Conservation (phyloP, 1,140 invertebrate species). For the Drosophila lacertosa region DNA sequence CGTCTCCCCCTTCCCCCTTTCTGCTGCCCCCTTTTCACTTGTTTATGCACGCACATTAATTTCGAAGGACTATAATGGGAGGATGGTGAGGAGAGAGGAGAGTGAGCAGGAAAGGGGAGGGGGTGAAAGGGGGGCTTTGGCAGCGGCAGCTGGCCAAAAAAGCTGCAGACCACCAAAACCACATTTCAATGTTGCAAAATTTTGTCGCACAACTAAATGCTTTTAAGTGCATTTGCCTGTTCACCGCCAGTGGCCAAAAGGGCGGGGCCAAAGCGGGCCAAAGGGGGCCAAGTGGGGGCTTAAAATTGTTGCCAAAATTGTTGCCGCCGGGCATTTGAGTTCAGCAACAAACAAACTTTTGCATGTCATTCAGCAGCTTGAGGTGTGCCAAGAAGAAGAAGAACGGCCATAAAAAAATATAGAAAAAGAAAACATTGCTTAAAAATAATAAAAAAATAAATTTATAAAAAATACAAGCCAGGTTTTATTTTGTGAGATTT, state of each 20-base stretch:
- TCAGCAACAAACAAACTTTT: slow-evolving; percentile 26
- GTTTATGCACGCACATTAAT: slow-evolving; percentile 80
- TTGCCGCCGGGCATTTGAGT: slow-evolving; percentile 25
- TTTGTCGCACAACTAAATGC: slow-evolving; percentile 78
- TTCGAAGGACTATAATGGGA: slow-evolving; percentile 49
- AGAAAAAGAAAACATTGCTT: too few relatives aligned
- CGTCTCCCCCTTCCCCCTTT: background rate
- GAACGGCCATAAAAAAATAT: too few relatives aligned
- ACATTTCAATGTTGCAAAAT: slow-evolving; percentile 71
- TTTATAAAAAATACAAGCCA: too few relatives aligned
- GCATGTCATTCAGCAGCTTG: slow-evolving; percentile 25
- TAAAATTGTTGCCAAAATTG: slow-evolving; percentile 24
- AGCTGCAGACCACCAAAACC: slow-evolving; percentile 36
- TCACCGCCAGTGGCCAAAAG: slow-evolving; percentile 4
- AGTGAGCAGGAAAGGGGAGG: background rate
- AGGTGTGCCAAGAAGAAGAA: slow-evolving; percentile 42
- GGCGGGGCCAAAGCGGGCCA: background rate
- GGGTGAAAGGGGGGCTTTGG: background rate
- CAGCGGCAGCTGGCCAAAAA: slow-evolving; percentile 20
- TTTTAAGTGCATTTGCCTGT: slow-evolving; percentile 79
- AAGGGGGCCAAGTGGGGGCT: background rate
- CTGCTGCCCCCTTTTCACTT: slow-evolving; percentile 39
- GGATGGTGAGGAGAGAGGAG: too few relatives aligned
- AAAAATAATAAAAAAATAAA: too few relatives aligned
- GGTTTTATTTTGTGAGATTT: too few relatives aligned